A percentile compares a stretch with the other conserved stretches of the same genome.
These are phyloP conservation scores for Seriola dumerili DNA, from an alignment of 2,113 vertebrate species.

Conservation along the genomic window DNA sequence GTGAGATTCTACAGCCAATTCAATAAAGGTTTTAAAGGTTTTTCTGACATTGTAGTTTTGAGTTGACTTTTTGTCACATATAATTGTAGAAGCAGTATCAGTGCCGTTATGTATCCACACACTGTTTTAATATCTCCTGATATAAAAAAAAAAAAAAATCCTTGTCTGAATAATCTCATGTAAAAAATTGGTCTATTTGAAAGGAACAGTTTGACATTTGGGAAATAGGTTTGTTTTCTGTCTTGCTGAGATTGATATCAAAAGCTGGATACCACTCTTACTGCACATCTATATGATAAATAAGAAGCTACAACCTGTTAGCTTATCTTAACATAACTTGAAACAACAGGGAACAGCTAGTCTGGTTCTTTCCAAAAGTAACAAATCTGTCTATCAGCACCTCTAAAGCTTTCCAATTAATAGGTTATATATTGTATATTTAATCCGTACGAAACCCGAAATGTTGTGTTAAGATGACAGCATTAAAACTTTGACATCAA, in stretches of 20 bases:
- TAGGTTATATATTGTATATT: neutral
- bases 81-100: neutral
- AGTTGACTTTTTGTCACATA: neutral
- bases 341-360: neutral
- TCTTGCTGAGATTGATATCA: no score
- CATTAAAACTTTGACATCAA: neutral
- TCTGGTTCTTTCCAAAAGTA: neutral
- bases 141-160: slow-evolving; percentile 14
- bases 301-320: neutral
- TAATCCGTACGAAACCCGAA: neutral
- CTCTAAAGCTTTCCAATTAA: neutral
- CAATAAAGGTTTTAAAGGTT: slow-evolving; percentile 14
- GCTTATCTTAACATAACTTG: neutral
- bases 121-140: neutral
- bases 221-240: no score
- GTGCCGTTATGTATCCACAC: neutral
- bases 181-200: neutral
- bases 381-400: neutral
- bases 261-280: neutral
- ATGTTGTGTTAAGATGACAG: neutral
- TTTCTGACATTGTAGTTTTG: neutral
- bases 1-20: slow-evolving; percentile 4
- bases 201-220: neutral
- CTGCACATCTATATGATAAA: neutral
- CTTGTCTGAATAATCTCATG: neutral